Evolutionary conservation across 2,888 invertebrate species (phyloP), one percentile per base, ranked within the genome.

Genomic region (Arctia plantaginis): DNA sequence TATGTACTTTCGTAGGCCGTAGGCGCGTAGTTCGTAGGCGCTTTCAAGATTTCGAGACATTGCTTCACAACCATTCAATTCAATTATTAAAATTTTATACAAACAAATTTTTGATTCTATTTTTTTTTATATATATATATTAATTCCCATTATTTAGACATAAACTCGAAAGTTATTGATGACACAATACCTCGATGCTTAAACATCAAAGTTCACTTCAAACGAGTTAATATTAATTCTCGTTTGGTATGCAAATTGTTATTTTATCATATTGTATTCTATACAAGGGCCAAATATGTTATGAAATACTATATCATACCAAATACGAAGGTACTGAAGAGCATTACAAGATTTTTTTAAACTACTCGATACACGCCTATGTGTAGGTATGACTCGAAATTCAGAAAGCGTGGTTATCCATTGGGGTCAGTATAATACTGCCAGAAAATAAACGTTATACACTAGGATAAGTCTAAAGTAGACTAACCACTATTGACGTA

Each of bases 171-270:
- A 80, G 80, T 81, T 79, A 79, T 82, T 79, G 77, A 72, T 86
- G 84, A 87, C 78, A 83, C 84, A 87, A 87, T 75, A 72, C 75
- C 71, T 75, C 64, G 76, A 66, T 69, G 74, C 62, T 75, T 77
- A 81, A 78, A 77, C 78, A 71, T 77, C 76, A 74, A 81, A 81
- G 76, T 81, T 79, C 77, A 72, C 85, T 81, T 80, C 73, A 77
- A 77, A 81, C 59, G 80, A 62, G 62, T 82, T 80, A 85, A 84
- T 86, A 84, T 86, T 84, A 80, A 86, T 81, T 82, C 23, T 79
- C 66, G 75, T 75, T 72, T 66, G 69, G 78, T 75, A 81, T 81
- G 74, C 74, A 64, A 82, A 82, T 83, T 72, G 76, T 72, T 66
- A 62, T 72, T 82, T 80, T 77, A 71, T 79, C 77, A 77, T 80